Evolutionary conservation across 2,113 vertebrate species (phyloP), one percentile per base, ranked within the genome.

Genomic region (Charadrius vociferus): DNA sequence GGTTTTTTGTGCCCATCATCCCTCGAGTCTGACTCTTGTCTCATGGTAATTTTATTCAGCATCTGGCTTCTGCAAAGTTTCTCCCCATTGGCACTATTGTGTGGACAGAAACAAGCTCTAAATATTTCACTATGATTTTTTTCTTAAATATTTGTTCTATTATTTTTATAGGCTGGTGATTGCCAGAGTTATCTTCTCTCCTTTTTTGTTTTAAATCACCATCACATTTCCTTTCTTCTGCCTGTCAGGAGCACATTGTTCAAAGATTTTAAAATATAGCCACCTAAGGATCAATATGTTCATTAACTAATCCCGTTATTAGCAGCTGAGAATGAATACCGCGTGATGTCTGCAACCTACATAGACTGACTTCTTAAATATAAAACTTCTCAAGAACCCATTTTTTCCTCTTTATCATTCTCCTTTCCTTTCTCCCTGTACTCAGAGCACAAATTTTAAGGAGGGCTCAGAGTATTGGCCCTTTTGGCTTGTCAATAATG

Each of bases 101-200:
- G 86, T n/a, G 87, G 94, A 96, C 91, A 95, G 93, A 82, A 89
- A 23, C 26, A 55, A 78, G 81, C 86, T 79, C 89, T 95, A 87
- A 96, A 93, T 63, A 86, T 89, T 93, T 96, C 89, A 96, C 77
- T 72, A 41, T 85, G 61, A 62, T 58, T 90, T 94, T 94, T 90
- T 81, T 59, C 77, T 67, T 63, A 58, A 95, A 53, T 91, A 70
- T 66, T 88, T 29, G 5, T 94, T 81, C 62, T 73, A 62, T 90
- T 75, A 85, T 77, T 95, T 97, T 91, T 94, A 89, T 34, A 86
- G 58, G 81, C 81, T 95, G 91, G 45, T 88, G 74, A 95, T 55
- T 87, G 66, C 41, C 58, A 82, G 66, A 93, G 81, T 95, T 89
- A 94, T 80, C 37, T 85, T 62, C 45, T 70, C 47, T 26, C 52